A percentile compares a stretch with the other conserved stretches of the same genome.
Conservation (phyloP, 2,113 vertebrate genomes). For the Platysternon megacephalum region DNA sequence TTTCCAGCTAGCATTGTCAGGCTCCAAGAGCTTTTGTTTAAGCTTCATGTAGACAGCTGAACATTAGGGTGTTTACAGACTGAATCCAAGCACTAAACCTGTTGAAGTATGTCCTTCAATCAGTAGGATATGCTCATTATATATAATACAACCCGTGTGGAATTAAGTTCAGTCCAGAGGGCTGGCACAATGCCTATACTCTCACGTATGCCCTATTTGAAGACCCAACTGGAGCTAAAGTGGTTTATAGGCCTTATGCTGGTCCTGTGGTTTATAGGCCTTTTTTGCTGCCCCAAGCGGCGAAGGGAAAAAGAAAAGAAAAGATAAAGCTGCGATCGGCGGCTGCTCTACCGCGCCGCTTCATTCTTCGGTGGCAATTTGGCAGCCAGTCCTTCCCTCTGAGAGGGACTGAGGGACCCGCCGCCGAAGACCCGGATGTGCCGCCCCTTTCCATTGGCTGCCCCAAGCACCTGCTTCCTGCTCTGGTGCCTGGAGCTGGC, state of each 20-base stretch:
- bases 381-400: too few species aligned
- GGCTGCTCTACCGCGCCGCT: too few species aligned
- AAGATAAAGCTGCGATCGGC: too few species aligned
- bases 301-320: too few species aligned
- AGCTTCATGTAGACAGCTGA: background rate
- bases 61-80: background rate
- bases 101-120: background rate
- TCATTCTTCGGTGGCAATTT: too few species aligned
- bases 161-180: background rate
- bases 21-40: background rate
- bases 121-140: background rate
- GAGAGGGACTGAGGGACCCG: too few species aligned
- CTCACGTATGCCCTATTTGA: background rate
- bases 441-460: too few species aligned
- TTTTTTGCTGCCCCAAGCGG: too few species aligned
- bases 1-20: background rate
- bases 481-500: too few species aligned
- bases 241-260: background rate
- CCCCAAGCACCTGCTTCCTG: too few species aligned
- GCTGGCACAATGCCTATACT: background rate
- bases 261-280: background rate
- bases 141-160: background rate
- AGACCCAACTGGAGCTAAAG: background rate
- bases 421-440: too few species aligned
- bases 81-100: background rate